Conservation (phyloP, 2,888 invertebrate genomes). For the Andrena marginata region DNA sequence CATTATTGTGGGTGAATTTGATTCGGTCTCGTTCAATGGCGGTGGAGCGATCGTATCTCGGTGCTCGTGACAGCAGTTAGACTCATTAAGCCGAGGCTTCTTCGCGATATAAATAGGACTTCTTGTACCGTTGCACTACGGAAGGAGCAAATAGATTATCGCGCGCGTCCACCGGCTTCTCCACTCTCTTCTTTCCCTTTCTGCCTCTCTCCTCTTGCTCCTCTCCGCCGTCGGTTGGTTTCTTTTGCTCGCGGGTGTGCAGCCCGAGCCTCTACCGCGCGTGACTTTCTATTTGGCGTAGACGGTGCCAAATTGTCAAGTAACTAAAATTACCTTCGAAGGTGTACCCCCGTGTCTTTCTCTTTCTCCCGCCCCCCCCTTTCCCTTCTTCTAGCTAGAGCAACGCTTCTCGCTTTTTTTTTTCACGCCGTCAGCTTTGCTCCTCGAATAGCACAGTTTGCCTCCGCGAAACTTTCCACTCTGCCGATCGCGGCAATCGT, state of each 20-base stretch:
- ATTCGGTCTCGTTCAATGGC: slow-evolving; percentile 50
- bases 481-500: neutral
- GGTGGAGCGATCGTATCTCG: slow-evolving; percentile 78
- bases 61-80: slow-evolving; percentile 81
- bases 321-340: slow-evolving; percentile 83
- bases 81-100: slow-evolving; percentile 83
- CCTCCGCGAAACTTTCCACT: slow-evolving; percentile 19
- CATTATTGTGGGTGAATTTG: slow-evolving; percentile 36
- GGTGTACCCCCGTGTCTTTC: slow-evolving; percentile 66
- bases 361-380: slow-evolving; percentile 49
- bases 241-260: slow-evolving; percentile 46
- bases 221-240: slow-evolving; percentile 40
- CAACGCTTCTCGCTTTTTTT: slow-evolving; percentile 2
- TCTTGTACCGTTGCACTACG: slow-evolving; percentile 71
- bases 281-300: slow-evolving; percentile 81
- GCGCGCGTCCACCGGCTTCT: slow-evolving; percentile 63
- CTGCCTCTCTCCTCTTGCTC: slow-evolving; percentile 39
- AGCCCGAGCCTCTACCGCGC: slow-evolving; percentile 45
- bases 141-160: slow-evolving; percentile 74
- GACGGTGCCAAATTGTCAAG: slow-evolving; percentile 83
- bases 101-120: slow-evolving; percentile 81
- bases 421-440: neutral
- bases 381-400: slow-evolving; percentile 15
- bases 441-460: slow-evolving; percentile 42
- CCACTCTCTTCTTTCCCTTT: slow-evolving; percentile 38